A percentile compares a stretch with the other conserved stretches of the same genome.
Evolutionary conservation across 2,797 vertebrate species (phyloP).

Genomic region (Emydoidea blandingii): DNA sequence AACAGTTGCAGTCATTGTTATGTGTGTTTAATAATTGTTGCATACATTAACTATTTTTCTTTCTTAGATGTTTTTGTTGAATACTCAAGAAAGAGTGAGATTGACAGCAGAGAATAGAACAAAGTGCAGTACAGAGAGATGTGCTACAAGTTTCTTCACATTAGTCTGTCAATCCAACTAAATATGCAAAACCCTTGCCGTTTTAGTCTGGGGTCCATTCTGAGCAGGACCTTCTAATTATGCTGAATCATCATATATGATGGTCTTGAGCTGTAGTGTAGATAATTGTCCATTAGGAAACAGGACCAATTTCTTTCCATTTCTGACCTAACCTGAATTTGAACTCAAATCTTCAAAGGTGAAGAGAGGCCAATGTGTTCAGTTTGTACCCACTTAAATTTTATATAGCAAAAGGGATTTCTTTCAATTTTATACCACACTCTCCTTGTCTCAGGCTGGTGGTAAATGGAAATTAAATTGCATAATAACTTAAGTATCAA

Average conservation of each 20-base stretch:
- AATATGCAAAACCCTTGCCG: neutral
- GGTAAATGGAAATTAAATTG: constrained; percentile 11
- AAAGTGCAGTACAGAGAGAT: neutral
- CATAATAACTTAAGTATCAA: neutral
- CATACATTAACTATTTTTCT: neutral
- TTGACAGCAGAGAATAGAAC: neutral
- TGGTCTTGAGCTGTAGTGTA: neutral
- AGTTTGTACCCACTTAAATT: constrained; percentile 13
- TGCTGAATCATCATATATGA: neutral
- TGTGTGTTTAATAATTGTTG: neutral
- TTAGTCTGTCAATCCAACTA: neutral
- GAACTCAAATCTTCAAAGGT: neutral
- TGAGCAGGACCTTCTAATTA: neutral
- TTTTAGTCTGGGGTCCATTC: neutral
- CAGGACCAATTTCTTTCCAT: neutral
- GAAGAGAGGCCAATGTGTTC: neutral
- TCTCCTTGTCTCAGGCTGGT: constrained; percentile 8
- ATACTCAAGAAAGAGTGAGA: neutral
- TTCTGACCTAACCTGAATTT: neutral
- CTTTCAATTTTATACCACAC: neutral
- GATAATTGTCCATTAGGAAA: neutral
- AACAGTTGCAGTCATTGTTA: neutral
- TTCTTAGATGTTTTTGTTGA: neutral
- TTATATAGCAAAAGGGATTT: neutral
- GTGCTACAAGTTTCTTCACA: neutral